phyloP scores from a whole-genome alignment of 2,797 vertebrate species.

The Huso huso region DNA sequence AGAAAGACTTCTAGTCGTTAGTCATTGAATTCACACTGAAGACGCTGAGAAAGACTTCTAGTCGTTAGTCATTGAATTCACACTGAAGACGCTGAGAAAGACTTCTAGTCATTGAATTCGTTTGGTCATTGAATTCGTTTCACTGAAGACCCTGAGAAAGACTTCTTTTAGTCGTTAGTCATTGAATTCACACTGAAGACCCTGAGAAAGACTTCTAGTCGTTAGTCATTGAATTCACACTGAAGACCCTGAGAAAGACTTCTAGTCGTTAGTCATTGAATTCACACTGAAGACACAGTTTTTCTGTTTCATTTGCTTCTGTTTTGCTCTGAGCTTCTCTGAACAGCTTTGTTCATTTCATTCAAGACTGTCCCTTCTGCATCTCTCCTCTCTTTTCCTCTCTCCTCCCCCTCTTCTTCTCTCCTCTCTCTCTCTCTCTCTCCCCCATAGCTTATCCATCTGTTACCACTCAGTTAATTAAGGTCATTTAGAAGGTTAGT shows the following conservation, averaged over 20 bases:
- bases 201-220: not conserved
- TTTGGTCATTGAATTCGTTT: not conserved
- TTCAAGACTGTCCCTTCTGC: not conserved
- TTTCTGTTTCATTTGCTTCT: too few relatives aligned
- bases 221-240: conserved; percentile 24
- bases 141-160: not conserved
- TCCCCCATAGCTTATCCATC: conserved; percentile 65
- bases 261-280: conserved; percentile 12
- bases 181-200: too few relatives aligned
- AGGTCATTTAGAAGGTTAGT: conserved; percentile 47
- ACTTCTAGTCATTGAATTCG: conserved; percentile 23
- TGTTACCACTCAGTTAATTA: conserved; percentile 42
- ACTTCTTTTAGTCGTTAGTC: too few relatives aligned
- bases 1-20: too few relatives aligned
- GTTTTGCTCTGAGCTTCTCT: too few relatives aligned
- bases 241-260: conserved; percentile 12
- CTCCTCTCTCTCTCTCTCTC: conserved; percentile 46
- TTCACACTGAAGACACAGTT: not conserved
- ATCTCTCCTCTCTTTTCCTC: conserved; percentile 65
- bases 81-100: conserved; percentile 13
- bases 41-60: too few relatives aligned
- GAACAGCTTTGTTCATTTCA: not conserved
- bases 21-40: too few relatives aligned
- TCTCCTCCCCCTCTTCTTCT: conserved; percentile 50
- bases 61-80: conserved; percentile 21